These are phyloP conservation scores for Petrophora chlorosata DNA, from an alignment of 2,888 invertebrate genomes.

Conservation along the genomic window DNA sequence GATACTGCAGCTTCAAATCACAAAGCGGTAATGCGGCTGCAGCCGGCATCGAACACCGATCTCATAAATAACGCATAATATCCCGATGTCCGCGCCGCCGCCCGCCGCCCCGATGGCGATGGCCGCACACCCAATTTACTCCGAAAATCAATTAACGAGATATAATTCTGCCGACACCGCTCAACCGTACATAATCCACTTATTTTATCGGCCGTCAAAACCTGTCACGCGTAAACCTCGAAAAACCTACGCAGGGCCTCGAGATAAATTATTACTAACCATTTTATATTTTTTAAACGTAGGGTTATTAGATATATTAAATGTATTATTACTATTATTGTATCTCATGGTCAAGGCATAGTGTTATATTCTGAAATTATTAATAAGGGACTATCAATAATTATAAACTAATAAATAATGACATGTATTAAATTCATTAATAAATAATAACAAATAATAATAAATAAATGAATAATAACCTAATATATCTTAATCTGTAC, in stretches of 20 bases:
- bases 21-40: too few relatives aligned
- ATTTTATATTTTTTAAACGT: not conserved
- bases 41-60: not conserved
- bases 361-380: too few relatives aligned
- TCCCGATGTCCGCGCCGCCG: slow-evolving; percentile 20
- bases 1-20: too few relatives aligned
- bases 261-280: not conserved
- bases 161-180: slow-evolving; percentile 25
- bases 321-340: too few relatives aligned
- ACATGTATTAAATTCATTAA: too few relatives aligned
- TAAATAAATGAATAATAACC: too few relatives aligned
- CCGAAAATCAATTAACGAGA: slow-evolving; percentile 32
- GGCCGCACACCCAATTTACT: slow-evolving; percentile 29
- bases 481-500: too few relatives aligned
- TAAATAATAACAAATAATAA: too few relatives aligned
- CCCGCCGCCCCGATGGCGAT: slow-evolving; percentile 18
- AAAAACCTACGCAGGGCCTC: slow-evolving; percentile 9
- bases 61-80: slow-evolving; percentile 15
- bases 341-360: too few relatives aligned
- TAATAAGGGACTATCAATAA: too few relatives aligned
- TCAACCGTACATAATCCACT: slow-evolving; percentile 21
- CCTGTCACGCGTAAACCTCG: slow-evolving; percentile 12
- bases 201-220: slow-evolving; percentile 21
- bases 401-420: too few relatives aligned
- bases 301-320: too few relatives aligned